Evolutionary conservation across 2,113 vertebrate genomes (phyloP), one percentile per base, ranked within the genome.

Genomic region (Reinhardtius hippoglossoides): DNA sequence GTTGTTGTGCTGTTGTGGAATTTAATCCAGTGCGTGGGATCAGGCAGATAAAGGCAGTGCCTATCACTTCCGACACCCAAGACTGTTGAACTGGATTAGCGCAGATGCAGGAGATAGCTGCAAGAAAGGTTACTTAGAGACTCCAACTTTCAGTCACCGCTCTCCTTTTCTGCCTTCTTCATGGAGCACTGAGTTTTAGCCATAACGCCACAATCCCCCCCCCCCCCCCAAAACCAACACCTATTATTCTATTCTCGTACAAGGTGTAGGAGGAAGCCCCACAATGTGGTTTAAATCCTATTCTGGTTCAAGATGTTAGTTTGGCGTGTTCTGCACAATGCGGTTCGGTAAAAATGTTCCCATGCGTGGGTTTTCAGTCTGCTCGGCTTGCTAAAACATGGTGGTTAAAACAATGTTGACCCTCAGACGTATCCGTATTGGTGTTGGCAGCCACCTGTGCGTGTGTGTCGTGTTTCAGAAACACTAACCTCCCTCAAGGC

Each of bases 11-110:
- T 16, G 24, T 26, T 16, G 57, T 31, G 9, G 24, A 35, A 63
- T 78, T 74, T 91, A 88, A 92, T 92, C 91, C 90, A 85, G 86
- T 83, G 79, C 55, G 42, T 81, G 84, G 84, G 84, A 83, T 89
- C 82, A 83, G 61, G 72, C 69, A 84, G 88, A 91, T 87, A 90
- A 88, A 85, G 83, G 64, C 74, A 74, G 46, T 64, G 76, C 70
- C 75, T 89, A 78, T 88, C 87, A 68, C 81, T 71, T 71, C 61
- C 74, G 9, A 69, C 81, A 80, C 67, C 85, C 60, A 61, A 73
- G 74, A 81, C 87, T 67, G 78, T 21, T 77, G 80, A 75, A 85
- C 74, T 88, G 87, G 89, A 91, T 90, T 89, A 88, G 82, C n/a
- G 23, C 73, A 65, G 82, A 90, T 81, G 54, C 62, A 61, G 65